Conservation (phyloP, 2,888 invertebrate genomes). For the Seladonia tumulorum region DNA sequence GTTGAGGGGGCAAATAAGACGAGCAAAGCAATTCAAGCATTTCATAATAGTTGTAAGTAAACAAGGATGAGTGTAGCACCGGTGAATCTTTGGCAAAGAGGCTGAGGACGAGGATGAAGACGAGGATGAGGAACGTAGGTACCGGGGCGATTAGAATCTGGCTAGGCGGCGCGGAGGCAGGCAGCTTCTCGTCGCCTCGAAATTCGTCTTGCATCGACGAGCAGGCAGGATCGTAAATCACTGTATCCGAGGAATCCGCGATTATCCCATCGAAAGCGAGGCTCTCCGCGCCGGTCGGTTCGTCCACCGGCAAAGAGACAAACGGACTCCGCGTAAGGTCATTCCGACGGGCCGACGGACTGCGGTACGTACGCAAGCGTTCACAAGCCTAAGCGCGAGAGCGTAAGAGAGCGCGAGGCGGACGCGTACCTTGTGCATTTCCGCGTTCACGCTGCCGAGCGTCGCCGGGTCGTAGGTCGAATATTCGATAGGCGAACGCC, state of each 20-base stretch:
- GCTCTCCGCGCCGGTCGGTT: conserved; percentile 30
- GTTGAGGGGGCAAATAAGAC: too few relatives aligned
- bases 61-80: too few relatives aligned
- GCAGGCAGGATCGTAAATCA: conserved; percentile 55
- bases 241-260: conserved; percentile 44
- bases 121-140: background rate
- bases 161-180: conserved; percentile 6
- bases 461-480: conserved; percentile 70
- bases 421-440: conserved; percentile 58
- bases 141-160: conserved; percentile 33
- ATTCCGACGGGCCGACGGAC: conserved; percentile 26
- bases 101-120: background rate
- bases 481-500: conserved; percentile 73
- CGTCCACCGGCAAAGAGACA: conserved; percentile 62
- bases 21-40: too few relatives aligned
- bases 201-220: conserved; percentile 46
- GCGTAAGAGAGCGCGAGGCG: conserved; percentile 5
- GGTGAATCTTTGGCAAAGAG: background rate
- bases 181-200: conserved; percentile 18
- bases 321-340: conserved; percentile 66
- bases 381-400: background rate
- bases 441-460: conserved; percentile 69
- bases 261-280: conserved; percentile 57
- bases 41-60: too few relatives aligned
- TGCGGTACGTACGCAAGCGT: conserved; percentile 1